These are phyloP conservation scores for Archips xylosteana DNA, from an alignment of 2,888 invertebrate genomes.

Conservation along the genomic window DNA sequence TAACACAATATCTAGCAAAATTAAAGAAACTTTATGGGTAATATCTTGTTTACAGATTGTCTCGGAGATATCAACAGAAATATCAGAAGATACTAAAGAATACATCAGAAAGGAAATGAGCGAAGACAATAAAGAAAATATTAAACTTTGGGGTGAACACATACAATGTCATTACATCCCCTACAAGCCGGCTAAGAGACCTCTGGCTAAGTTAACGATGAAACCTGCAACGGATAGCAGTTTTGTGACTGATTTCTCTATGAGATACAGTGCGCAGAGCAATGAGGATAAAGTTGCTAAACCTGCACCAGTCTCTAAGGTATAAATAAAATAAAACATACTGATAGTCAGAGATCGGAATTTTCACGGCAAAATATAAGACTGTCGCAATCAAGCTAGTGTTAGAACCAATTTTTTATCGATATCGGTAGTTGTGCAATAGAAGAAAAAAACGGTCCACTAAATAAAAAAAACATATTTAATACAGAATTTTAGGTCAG, in stretches of 20 bases:
- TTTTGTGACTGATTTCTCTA: conserved; percentile 79
- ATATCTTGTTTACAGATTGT: conserved; percentile 70
- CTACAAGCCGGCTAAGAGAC: conserved; percentile 70
- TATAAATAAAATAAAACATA: conserved; percentile 44
- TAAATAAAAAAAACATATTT: too few species aligned
- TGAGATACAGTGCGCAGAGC: conserved; percentile 69
- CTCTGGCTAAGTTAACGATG: conserved; percentile 68
- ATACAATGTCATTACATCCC: conserved; percentile 75
- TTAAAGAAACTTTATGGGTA: neutral
- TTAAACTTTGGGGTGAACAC: conserved; percentile 78
- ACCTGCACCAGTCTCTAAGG: conserved; percentile 59
- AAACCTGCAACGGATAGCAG: conserved; percentile 70
- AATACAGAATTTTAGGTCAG: too few species aligned
- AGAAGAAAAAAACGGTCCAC: too few species aligned
- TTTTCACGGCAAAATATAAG: too few species aligned
- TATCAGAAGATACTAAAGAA: conserved; percentile 80
- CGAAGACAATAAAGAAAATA: conserved; percentile 64
- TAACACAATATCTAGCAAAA: too few species aligned
- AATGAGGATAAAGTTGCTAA: conserved; percentile 50
- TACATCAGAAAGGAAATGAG: conserved; percentile 69
- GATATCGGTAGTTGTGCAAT: too few species aligned
- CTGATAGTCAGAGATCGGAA: too few species aligned
- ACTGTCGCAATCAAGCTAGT: too few species aligned
- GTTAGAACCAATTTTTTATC: too few species aligned
- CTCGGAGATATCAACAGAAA: conserved; percentile 70